phyloP scores from a whole-genome alignment of 2,797 vertebrate species.

The Falco rusticolus region DNA sequence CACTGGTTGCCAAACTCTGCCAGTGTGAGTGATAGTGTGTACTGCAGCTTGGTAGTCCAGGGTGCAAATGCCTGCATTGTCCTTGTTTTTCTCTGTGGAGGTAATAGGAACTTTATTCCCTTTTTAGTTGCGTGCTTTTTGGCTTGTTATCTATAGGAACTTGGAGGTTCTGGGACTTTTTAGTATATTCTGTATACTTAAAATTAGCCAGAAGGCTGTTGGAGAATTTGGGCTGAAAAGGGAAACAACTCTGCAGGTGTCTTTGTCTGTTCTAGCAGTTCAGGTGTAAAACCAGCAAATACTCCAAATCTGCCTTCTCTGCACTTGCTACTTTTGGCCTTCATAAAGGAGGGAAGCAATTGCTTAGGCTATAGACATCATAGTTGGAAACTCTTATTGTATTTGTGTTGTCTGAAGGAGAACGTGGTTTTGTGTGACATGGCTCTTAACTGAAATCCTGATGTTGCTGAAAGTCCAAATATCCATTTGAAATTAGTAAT shows the following conservation, averaged over 20 bases:
- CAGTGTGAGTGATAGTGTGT: background rate
- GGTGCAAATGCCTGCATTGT: fast-evolving
- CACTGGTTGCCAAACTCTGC: background rate
- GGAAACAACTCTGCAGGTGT: too few relatives aligned
- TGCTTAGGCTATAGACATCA: background rate
- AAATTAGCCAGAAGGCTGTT: background rate
- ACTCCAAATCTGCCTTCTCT: background rate
- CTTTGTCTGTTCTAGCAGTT: background rate
- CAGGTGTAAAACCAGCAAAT: background rate
- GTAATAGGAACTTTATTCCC: background rate
- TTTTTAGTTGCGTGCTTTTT: background rate
- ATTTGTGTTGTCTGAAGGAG: background rate
- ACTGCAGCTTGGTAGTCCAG: too few relatives aligned
- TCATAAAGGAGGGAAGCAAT: background rate
- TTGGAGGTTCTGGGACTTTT: background rate
- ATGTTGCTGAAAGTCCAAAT: background rate
- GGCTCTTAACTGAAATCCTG: background rate
- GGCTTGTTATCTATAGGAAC: background rate
- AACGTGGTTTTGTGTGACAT: background rate
- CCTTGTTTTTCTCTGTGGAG: background rate
- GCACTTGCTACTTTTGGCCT: fast-evolving
- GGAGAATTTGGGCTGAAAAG: background rate
- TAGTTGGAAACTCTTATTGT: background rate
- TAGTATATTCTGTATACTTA: background rate
- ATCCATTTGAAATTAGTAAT: background rate